Percentiles rank a stretch among this genome's conserved stretches.
phyloP scores from a whole-genome alignment of 2,797 vertebrate species.

The Sarcophilus harrisii region DNA sequence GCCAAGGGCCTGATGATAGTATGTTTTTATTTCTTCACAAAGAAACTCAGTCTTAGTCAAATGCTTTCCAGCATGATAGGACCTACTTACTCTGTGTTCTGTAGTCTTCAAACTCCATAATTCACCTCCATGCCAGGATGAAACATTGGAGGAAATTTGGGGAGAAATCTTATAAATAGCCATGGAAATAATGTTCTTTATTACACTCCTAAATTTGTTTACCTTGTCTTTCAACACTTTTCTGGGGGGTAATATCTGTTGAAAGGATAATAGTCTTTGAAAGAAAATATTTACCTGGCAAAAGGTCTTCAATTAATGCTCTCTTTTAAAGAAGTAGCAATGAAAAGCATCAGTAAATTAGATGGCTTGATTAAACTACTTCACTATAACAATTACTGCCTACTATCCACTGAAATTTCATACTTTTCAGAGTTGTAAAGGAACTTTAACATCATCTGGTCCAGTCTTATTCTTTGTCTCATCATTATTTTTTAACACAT shows the following conservation, averaged over 20 bases:
- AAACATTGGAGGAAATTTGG: not conserved
- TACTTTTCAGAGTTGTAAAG: not conserved
- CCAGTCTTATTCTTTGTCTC: not conserved
- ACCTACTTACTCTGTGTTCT: not conserved
- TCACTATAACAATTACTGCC: not conserved
- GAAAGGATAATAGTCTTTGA: constrained; percentile 3
- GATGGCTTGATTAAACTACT: not conserved
- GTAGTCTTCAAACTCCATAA: not conserved
- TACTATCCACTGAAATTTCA: not conserved
- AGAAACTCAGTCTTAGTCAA: not conserved
- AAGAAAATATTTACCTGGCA: constrained; percentile 1
- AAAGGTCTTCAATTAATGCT: not conserved
- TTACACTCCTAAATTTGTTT: constrained; percentile 20
- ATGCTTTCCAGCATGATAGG: not conserved
- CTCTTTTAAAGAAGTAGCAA: not conserved
- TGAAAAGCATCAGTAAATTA: not conserved
- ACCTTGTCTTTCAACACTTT: not conserved
- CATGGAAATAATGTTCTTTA: constrained; percentile 1
- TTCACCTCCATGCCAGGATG: not conserved
- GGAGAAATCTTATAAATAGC: not conserved
- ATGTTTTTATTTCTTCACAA: not conserved
- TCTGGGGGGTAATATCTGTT: constrained; percentile 47
- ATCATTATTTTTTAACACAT: not conserved
- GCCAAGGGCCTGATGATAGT: not conserved
- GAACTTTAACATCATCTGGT: not conserved